Conservation (phyloP, 2,113 vertebrate genomes). For the Leucoraja erinaceus region DNA sequence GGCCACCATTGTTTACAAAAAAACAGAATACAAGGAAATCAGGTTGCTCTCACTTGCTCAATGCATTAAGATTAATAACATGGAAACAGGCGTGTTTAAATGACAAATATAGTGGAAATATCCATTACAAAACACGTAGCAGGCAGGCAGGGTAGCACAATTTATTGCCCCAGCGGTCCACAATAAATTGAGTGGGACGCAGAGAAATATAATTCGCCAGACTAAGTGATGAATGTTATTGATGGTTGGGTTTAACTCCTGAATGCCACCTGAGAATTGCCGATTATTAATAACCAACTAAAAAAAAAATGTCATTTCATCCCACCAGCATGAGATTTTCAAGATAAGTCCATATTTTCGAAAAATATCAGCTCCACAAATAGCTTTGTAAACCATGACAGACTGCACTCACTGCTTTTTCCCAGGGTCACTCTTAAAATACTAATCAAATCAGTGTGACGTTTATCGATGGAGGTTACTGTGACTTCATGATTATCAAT, state of each 20-base stretch:
- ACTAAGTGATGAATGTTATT: neutral
- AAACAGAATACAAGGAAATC: neutral
- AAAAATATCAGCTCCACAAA: neutral
- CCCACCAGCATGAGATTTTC: neutral
- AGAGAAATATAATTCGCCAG: neutral
- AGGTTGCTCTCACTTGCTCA: neutral
- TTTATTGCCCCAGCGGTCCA: neutral
- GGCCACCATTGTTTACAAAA: neutral
- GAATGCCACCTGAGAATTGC: neutral
- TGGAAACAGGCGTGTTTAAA: neutral
- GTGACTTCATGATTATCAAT: neutral
- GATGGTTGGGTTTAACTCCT: neutral
- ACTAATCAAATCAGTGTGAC: neutral
- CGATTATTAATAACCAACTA: neutral
- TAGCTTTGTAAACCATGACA: neutral
- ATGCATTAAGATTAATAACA: neutral
- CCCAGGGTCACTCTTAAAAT: neutral
- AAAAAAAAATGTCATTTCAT: neutral
- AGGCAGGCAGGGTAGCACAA: neutral
- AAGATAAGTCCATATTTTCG: neutral
- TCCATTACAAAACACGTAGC: neutral
- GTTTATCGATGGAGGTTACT: neutral
- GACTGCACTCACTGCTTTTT: neutral
- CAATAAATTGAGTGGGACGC: neutral
- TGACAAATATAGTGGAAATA: neutral